Base-by-base conservation (phyloP, 2,113 vertebrate genomes). In the Heterotilapia buettikoferi region DNA sequence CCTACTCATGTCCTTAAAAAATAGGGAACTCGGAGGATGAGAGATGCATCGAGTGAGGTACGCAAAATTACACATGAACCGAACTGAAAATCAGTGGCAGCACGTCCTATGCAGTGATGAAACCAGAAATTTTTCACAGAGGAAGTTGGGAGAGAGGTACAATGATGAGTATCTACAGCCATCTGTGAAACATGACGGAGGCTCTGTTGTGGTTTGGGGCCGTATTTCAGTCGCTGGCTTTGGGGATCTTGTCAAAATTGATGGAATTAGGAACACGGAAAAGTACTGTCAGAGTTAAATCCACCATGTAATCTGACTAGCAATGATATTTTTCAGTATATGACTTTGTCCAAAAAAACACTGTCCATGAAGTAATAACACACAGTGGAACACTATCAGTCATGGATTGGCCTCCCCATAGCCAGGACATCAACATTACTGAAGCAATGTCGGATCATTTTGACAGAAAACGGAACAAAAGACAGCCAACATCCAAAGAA, bases 61-160 rank as follows among this genome's bases (percentile, higher is more conserved):
- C 0, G 36, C 11, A 38, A 68, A 40, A 5, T 68, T 21, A 68
- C 63, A 68, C 63, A 68, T 38, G 61, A 38, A 66, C 61, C 4
- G 3, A 40, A 68, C 63, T 13, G 19, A 66, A 71, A 43, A 43
- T 71, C 66, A 71, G 38, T 24, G 38, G 12, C 38, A 71, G n/a
- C 7, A 1, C 7, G 3, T 43, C 0, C 0, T 43, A 71, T 45
- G n/a, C n/a, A 45, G 1, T 43, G 38, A 71, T 43, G 12, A 24
- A 16, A 26, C 38, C n/a, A 71, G 38, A 24, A 16, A 13, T 4
- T 40, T 71, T 43, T 71, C 7, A 73, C 13, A 26, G 8, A 18
- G 21, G 21, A 26, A 43, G 21, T 0, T 0, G 1, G 38, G 21
- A 73, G 21, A 73, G 13, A 16, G 38, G 21, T 73, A 26, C 21